phyloP scores from a whole-genome alignment of 2,888 invertebrate genomes.

The Agonopterix subpropinquella region DNA sequence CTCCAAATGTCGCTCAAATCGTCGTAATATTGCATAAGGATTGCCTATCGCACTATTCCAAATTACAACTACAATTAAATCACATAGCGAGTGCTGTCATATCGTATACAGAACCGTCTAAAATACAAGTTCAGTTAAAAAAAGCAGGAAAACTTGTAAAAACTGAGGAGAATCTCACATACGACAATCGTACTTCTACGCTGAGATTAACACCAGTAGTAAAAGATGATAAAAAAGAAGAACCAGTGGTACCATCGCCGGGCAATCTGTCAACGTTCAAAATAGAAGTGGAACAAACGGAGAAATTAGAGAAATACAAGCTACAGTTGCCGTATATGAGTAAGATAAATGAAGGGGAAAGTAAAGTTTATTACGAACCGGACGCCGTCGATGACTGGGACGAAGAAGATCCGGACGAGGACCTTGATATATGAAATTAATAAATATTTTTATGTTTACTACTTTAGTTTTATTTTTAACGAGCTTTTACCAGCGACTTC shows the following conservation, averaged over 20 bases:
- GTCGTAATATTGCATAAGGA: slow-evolving; percentile 67
- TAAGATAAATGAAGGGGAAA: slow-evolving; percentile 67
- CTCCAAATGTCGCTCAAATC: slow-evolving; percentile 38
- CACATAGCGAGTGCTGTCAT: slow-evolving; percentile 59
- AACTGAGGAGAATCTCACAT: slow-evolving; percentile 52
- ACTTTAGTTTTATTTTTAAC: too few species aligned
- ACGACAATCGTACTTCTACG: slow-evolving; percentile 41
- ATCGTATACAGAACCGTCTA: slow-evolving; percentile 34
- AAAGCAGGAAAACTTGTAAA: slow-evolving; percentile 71
- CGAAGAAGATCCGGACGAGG: slow-evolving; percentile 92
- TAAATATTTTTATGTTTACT: too few species aligned
- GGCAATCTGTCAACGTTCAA: slow-evolving; percentile 76
- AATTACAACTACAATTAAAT: slow-evolving; percentile 56
- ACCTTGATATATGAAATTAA: slow-evolving; percentile 78
- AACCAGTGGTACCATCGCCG: slow-evolving; percentile 52
- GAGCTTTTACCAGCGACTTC: too few species aligned
- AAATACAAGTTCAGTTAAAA: slow-evolving; percentile 55
- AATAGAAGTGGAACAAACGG: slow-evolving; percentile 77
- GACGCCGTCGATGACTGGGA: slow-evolving; percentile 89
- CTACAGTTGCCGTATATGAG: slow-evolving; percentile 78
- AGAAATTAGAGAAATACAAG: slow-evolving; percentile 75
- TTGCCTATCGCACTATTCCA: slow-evolving; percentile 51
- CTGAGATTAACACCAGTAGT: slow-evolving; percentile 38
- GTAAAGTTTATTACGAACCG: slow-evolving; percentile 83
- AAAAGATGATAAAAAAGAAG: slow-evolving; percentile 37